A percentile compares a stretch with the other conserved stretches of the same genome.
Evolutionary conservation across 30 jellyfish, hydroid and myxozoan species (phyloP).

Genomic region (Hydractinia echinata): DNA sequence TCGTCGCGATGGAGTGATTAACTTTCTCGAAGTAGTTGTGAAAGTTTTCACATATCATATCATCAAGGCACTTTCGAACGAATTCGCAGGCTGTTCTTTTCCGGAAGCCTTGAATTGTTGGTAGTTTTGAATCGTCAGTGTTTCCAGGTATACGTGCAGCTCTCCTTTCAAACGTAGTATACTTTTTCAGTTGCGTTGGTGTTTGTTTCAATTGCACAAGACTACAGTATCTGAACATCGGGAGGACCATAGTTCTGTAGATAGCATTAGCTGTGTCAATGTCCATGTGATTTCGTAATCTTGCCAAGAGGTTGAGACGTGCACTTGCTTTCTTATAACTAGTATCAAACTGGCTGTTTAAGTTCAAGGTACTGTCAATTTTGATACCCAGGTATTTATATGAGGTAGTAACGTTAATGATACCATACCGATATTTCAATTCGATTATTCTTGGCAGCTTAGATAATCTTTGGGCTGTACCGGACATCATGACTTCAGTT

Average conservation of each 20-base stretch:
- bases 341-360: conserved; percentile 6
- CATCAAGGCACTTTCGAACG: neutral
- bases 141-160: conserved; percentile 7
- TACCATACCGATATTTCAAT: conserved; percentile 2
- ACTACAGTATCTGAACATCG: no score
- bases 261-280: conserved; percentile 3
- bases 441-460: neutral
- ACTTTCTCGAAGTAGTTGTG: no score
- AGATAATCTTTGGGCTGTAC: no score
- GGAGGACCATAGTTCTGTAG: neutral
- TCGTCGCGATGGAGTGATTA: neutral
- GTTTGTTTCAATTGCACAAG: no score
- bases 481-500: no score
- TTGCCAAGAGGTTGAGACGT: conserved; percentile 9
- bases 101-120: conserved; percentile 11
- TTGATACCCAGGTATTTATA: neutral
- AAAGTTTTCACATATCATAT: no score
- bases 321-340: neutral
- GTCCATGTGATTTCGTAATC: neutral
- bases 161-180: neutral
- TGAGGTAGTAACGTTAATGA: conserved; percentile 2
- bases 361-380: neutral
- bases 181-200: no score
- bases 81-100: neutral
- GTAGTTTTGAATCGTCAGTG: neutral